Conservation (phyloP, 2,888 invertebrate species). For the Eupsilia transversa region DNA sequence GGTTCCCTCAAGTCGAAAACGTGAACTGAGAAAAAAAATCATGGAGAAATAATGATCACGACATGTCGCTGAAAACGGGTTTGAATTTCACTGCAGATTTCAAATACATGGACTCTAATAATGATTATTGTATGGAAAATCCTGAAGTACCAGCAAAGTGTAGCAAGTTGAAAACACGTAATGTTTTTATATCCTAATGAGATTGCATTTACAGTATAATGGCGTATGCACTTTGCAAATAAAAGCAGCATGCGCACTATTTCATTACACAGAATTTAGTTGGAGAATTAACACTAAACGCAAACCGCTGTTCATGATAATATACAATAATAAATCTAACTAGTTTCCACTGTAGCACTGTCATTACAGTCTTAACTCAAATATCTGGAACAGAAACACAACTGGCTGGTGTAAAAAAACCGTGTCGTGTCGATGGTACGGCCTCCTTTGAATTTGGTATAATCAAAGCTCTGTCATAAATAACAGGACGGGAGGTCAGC, state of each 20-base stretch:
- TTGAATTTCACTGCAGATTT: not conserved
- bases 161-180: not conserved
- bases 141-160: not conserved
- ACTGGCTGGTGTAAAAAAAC: not conserved
- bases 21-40: not conserved
- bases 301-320: constrained; percentile 17
- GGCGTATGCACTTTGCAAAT: not conserved
- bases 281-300: constrained; percentile 19
- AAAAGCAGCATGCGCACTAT: not conserved
- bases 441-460: not conserved
- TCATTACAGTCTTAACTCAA: not conserved
- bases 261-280: constrained; percentile 30
- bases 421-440: too few species aligned
- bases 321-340: constrained; percentile 35
- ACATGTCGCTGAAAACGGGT: not conserved
- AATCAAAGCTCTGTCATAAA: not conserved
- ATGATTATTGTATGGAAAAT: not conserved
- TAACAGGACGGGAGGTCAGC: not conserved
- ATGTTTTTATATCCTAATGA: not conserved
- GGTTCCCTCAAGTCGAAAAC: not conserved
- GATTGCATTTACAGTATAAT: not conserved
- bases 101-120: not conserved
- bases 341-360: not conserved
- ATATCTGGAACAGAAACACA: constrained; percentile 1
- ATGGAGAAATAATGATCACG: not conserved